Evolutionary conservation across 2,888 invertebrate species (phyloP).

Genomic region (Siphonodentalium dalli): DNA sequence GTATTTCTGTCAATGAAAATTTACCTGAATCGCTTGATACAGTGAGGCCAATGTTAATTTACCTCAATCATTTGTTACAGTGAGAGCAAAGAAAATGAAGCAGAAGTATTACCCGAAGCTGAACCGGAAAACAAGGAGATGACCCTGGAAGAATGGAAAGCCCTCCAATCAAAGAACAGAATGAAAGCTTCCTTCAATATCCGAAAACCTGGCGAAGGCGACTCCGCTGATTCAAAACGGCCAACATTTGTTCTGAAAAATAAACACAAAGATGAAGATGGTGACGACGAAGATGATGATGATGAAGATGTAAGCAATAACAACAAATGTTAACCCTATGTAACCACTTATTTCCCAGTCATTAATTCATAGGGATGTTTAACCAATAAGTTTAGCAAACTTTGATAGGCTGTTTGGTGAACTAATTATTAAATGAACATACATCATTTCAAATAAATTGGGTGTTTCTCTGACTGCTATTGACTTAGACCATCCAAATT

Average conservation of each 20-base stretch:
- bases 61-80: constrained; percentile 25
- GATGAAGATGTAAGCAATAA: constrained; percentile 37
- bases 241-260: constrained; percentile 71
- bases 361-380: too few relatives aligned
- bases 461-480: too few relatives aligned
- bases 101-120: constrained; percentile 31
- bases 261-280: constrained; percentile 68
- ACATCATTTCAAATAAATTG: too few relatives aligned
- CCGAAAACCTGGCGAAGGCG: constrained; percentile 90
- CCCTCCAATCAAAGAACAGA: constrained; percentile 77
- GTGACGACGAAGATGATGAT: constrained; percentile 69
- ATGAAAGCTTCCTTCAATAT: constrained; percentile 88
- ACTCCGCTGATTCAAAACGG: constrained; percentile 76
- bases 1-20: too few relatives aligned
- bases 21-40: too few relatives aligned
- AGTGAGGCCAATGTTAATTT: too few relatives aligned
- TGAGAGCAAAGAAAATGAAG: constrained; percentile 47
- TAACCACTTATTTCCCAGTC: too few relatives aligned
- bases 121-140: constrained; percentile 82
- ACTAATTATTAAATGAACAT: too few relatives aligned
- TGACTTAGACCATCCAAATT: too few relatives aligned
- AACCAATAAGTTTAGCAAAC: too few relatives aligned
- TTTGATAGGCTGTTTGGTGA: too few relatives aligned
- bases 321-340: too few relatives aligned
- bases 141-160: constrained; percentile 94